A percentile compares a stretch with the other conserved stretches of the same genome.
Conservation (phyloP, 2,797 vertebrate species). For the Sus cebifrons region DNA sequence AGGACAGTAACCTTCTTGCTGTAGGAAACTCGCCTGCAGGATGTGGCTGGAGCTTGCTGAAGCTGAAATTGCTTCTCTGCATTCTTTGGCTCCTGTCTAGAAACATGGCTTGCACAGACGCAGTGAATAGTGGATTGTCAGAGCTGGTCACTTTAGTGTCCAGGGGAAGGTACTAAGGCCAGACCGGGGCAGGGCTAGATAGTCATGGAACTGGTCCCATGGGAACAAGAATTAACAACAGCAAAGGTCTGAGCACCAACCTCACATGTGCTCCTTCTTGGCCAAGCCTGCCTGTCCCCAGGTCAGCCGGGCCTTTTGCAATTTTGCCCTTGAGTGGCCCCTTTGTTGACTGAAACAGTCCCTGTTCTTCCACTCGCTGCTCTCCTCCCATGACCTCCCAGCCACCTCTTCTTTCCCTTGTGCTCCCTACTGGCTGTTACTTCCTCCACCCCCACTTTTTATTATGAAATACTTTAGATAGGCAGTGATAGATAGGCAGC, state of each 20-base stretch:
- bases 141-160: not conserved
- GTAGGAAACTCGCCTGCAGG: not conserved
- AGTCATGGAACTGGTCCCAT: not conserved
- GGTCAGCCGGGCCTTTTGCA: not conserved
- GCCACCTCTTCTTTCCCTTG: not conserved
- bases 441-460: not conserved
- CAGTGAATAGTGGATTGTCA: not conserved
- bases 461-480: not conserved
- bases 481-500: not conserved
- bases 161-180: not conserved
- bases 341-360: not conserved
- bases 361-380: not conserved
- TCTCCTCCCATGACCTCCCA: not conserved
- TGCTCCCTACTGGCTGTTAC: not conserved
- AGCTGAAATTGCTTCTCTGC: not conserved
- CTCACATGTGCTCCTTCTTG: not conserved
- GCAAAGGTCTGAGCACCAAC: not conserved
- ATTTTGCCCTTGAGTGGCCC: not conserved
- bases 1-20: not conserved
- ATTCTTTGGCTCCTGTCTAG: conserved; percentile 41
- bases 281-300: not conserved
- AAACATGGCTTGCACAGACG: conserved; percentile 36
- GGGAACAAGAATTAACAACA: not conserved
- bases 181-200: not conserved
- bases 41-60: not conserved